Conservation (phyloP, 2,888 invertebrate genomes). For the Carabus problematicus region DNA sequence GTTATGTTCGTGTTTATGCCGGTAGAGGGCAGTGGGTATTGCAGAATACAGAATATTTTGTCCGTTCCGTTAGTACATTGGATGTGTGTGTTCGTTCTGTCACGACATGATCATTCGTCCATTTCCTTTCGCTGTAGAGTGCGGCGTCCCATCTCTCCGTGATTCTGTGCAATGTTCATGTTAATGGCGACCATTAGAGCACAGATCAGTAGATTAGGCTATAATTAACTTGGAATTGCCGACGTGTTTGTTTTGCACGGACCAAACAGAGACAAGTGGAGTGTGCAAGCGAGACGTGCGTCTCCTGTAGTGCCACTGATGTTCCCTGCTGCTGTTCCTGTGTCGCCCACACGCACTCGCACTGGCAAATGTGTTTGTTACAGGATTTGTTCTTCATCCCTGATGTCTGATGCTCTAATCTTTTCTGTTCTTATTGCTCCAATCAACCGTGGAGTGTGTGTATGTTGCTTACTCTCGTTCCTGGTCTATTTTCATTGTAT, state of each 20-base stretch:
- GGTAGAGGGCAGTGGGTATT: conserved; percentile 5
- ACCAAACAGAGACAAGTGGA: neutral
- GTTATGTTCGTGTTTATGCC: conserved; percentile 38
- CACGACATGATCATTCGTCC: too few relatives aligned
- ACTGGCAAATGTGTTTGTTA: conserved; percentile 13
- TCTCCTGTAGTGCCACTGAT: too few relatives aligned
- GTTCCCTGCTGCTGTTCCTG: neutral
- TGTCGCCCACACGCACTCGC: neutral
- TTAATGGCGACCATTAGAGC: conserved; percentile 32
- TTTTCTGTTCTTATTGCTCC: neutral
- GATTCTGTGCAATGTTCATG: conserved; percentile 31
- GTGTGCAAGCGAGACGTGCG: too few relatives aligned
- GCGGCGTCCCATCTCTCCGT: neutral
- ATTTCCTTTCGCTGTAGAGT: too few relatives aligned
- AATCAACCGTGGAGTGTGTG: too few relatives aligned
- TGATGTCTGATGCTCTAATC: neutral
- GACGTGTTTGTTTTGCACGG: conserved; percentile 36
- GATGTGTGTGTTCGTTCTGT: neutral
- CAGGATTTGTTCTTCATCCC: conserved; percentile 9
- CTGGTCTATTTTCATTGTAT: conserved; percentile 20
- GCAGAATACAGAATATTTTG: neutral
- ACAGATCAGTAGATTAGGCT: conserved; percentile 37
- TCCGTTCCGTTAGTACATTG: neutral
- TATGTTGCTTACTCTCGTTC: too few relatives aligned
- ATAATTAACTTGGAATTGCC: conserved; percentile 40